Base-by-base conservation (phyloP, 2,113 vertebrate species). In the Poecilia latipinna region DNA sequence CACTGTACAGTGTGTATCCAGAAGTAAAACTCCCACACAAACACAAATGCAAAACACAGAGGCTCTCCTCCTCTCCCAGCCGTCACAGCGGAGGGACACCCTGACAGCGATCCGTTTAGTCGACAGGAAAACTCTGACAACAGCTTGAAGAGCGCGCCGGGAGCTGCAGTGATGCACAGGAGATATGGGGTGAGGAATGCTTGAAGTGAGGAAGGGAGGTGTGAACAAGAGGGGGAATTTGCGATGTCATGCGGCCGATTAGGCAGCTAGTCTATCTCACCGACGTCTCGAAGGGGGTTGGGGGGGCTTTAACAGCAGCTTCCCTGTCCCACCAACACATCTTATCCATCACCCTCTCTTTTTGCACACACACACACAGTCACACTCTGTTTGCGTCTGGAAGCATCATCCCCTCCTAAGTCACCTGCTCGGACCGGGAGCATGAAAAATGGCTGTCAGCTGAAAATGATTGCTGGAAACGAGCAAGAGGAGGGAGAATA, bases 401-500 rank as follows among this genome's bases (percentile, higher is more conserved):
- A 95, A 93, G 95, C 93, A 96, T 97, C 96, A 96, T 96, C 95
- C 94, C 95, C 94, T 95, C 94, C 95, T 94, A 93, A 96, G 96
- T 97, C 96, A 96, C 95, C 93, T 93, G 93, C 96, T 96, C 94
- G 93, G 95, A 96, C 96, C 96, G 91, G 82, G 93, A 95, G 94
- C 95, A 94, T 97, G 96, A 97, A 95, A 97, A 97, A 98, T 97
- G 95, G 95, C 93, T 93, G 91, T 94, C 94, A 92, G 94, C 70
- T 65, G 93, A 95, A 95, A 96, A 96, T 96, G 96, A 96, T 96
- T 96, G 94, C 93, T 91, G 92, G 93, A 94, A 94, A 95, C 90
- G 89, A 92, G 75, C 85, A 75, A 37, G 71, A 79, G 75, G 78
- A 85, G 86, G 87, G 69, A 86, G 79, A 87, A 85, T 75, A 88